A percentile compares a stretch with the other conserved stretches of the same genome.
These are phyloP conservation scores for Vespertilio murinus DNA, from an alignment of 2,797 vertebrate species.

Conservation along the genomic window DNA sequence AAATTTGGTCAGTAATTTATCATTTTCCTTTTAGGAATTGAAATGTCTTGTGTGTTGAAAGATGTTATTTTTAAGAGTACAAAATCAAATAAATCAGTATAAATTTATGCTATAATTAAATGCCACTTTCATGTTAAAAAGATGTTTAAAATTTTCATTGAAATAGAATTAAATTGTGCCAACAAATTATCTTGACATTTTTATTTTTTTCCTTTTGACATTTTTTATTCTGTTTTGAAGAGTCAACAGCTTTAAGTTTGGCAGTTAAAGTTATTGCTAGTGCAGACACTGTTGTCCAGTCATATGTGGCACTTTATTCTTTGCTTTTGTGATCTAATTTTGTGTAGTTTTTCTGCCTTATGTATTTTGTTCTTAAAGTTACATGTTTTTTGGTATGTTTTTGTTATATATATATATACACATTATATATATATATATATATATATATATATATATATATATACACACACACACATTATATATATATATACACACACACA, in stretches of 20 bases:
- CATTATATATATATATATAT: too few relatives aligned
- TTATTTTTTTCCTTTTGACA: neutral
- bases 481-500: too few relatives aligned
- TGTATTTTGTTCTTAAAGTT: conserved; percentile 44
- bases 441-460: too few relatives aligned
- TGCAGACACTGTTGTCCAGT: neutral
- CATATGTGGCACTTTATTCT: neutral
- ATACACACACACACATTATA: too few relatives aligned
- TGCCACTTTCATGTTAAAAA: neutral
- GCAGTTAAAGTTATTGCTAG: neutral
- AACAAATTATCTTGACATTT: conserved; percentile 38
- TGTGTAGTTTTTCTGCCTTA: neutral
- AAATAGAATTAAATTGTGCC: conserved; percentile 2
- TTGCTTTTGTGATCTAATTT: neutral
- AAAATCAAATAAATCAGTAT: conserved; percentile 6
- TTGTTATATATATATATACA: too few relatives aligned
- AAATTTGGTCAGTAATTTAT: conserved; percentile 88
- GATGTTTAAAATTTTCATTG: neutral
- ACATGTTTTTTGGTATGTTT: neutral
- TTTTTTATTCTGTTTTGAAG: conserved; percentile 45
- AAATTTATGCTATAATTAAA: neutral
- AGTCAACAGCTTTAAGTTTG: conserved; percentile 14
- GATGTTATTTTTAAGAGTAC: conserved; percentile 18
- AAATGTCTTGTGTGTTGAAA: conserved; percentile 56
- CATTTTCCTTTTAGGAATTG: conserved; percentile 60